Evolutionary conservation across 2,113 vertebrate species (phyloP), one percentile per base, ranked within the genome.

Genomic region (Amphiprion ocellaris): DNA sequence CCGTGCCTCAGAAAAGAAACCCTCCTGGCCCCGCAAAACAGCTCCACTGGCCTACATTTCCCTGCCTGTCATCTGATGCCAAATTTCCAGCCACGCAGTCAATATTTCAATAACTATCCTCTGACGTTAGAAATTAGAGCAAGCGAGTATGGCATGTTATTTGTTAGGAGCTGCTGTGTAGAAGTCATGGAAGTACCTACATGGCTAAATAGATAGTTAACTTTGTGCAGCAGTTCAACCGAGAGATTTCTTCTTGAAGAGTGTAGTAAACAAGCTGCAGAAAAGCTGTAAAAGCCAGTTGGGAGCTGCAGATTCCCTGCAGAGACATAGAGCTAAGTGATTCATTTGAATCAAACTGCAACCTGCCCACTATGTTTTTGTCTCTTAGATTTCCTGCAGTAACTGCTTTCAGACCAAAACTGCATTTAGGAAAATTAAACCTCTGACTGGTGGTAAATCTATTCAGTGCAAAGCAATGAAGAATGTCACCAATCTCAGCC

Each of bases 41-140:
- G 79, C 81, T 83, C 62, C 23, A 55, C 61, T 90, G 86, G 74
- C 87, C 87, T 87, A 90, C 76, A 90, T 91, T 79, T 68, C 10
- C 0, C 62, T 56, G 69, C 47, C 73, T 84, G 88, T 92, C 88
- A 93, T 88, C 88, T 56, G 89, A 87, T 80, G 82, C 90, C 88
- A 90, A 68, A 83, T 75, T 89, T 84, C 84, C 81, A 82, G 59
- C 82, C 82, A 17, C 75, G 47, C 37, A 78, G 83, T 85, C 91
- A 74, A 90, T 89, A 89, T 84, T 89, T 85, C 74, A 83, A 77
- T 85, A 81, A 49, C 41, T 56, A 55, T 28, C 65, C 47, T 73
- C 69, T 64, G 72, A 85, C 26, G 44, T 78, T 54, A 69, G 52
- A 80, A 66, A 67, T 41, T 6, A 62, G 49, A 87, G 46, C 77